Conservation (phyloP, 2,888 invertebrate genomes). For the Shargacucullia verbasci region DNA sequence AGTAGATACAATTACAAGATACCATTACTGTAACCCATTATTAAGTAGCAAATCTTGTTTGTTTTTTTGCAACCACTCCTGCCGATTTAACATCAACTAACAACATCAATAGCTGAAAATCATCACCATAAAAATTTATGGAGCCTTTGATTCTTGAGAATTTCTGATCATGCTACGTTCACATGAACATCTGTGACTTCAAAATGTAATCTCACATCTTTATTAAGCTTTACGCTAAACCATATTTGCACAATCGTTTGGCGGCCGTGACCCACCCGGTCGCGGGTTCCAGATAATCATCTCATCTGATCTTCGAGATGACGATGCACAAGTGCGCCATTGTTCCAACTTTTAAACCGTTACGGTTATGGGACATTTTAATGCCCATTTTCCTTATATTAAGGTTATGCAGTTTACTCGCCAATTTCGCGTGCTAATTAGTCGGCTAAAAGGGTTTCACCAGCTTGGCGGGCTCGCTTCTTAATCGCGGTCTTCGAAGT, state of each 20-base stretch:
- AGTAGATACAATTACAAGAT: conserved; percentile 38
- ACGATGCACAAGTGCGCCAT: conserved; percentile 68
- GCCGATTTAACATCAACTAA: not conserved
- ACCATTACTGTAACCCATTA: conserved; percentile 31
- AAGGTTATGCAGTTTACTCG: conserved; percentile 46
- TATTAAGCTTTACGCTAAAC: conserved; percentile 56
- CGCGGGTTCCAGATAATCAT: conserved; percentile 66
- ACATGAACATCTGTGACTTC: conserved; percentile 56
- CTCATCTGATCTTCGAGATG: conserved; percentile 67
- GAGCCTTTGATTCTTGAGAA: conserved; percentile 22
- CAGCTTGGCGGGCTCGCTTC: conserved; percentile 41
- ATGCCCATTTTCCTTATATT: conserved; percentile 50
- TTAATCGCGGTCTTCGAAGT: conserved; percentile 54
- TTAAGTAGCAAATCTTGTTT: conserved; percentile 18
- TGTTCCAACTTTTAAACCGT: conserved; percentile 54
- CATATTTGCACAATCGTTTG: conserved; percentile 67
- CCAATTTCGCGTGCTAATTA: conserved; percentile 55
- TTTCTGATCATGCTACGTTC: conserved; percentile 26
- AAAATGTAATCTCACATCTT: conserved; percentile 61
- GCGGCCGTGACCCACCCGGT: conserved; percentile 70
- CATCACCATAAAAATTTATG: conserved; percentile 17
- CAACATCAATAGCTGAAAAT: conserved; percentile 5
- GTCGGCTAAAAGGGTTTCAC: conserved; percentile 48
- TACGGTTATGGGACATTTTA: conserved; percentile 53
- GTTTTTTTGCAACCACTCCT: conserved; percentile 1